Evolutionary conservation across 2,888 invertebrate species (phyloP).

Genomic region (Nebria salina): DNA sequence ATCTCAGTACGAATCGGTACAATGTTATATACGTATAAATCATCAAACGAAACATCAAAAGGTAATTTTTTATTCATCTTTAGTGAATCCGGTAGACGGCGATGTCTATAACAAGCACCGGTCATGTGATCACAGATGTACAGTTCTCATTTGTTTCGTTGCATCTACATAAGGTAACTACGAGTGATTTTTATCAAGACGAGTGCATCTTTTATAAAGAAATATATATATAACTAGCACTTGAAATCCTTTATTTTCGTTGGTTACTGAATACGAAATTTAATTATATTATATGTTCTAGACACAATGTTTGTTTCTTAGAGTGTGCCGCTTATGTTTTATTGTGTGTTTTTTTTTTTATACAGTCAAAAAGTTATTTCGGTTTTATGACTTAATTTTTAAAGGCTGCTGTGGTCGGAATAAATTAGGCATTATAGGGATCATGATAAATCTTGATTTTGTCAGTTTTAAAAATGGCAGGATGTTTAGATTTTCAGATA

Average conservation of each 20-base stretch:
- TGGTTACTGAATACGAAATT: neutral
- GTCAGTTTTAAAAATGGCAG: constrained; percentile 32
- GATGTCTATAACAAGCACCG: neutral
- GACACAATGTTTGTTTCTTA: neutral
- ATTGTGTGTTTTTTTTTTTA: neutral
- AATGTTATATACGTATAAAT: neutral
- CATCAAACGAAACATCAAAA: neutral
- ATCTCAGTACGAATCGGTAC: neutral
- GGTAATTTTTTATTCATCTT: neutral
- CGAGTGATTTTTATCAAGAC: neutral
- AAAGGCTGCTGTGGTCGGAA: constrained; percentile 32
- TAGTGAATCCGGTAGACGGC: neutral
- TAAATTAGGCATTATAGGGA: constrained; percentile 44
- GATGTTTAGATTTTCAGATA: constrained; percentile 2
- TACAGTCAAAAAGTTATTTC: neutral
- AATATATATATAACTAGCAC: neutral
- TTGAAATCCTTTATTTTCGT: neutral
- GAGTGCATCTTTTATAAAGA: neutral
- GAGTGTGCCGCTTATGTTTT: neutral
- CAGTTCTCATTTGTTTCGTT: neutral
- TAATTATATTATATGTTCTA: neutral
- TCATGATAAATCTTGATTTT: constrained; percentile 32
- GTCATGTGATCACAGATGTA: neutral
- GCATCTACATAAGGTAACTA: neutral
- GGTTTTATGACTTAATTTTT: neutral